Base-by-base conservation (phyloP, 2,113 vertebrate genomes). In the Orthonyx spaldingii region DNA sequence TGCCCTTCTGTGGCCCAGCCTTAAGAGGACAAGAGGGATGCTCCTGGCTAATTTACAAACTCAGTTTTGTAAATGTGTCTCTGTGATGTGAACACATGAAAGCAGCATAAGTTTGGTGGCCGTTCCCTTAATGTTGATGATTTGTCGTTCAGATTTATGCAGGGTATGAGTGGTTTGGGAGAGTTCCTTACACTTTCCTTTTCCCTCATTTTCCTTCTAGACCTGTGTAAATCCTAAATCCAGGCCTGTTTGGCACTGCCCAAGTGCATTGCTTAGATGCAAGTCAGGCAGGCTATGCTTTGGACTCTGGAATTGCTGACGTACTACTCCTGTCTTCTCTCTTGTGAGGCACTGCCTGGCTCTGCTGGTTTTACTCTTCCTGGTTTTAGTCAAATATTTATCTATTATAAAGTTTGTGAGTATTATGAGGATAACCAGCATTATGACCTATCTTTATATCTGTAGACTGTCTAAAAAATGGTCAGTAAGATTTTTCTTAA, bases 261-360 rank as follows among this genome's bases (percentile, higher is more conserved):
- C 71, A 17, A 30, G 26, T 46, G 49, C 17, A 8, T 28, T 65
- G 66, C 26, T 66, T 26, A 53, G 28, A 2, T 46, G 10, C 1
- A 3, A 39, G 44, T 33, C 16, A 37, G 66, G 44, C 23, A 41
- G 42, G 11, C 16, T 47, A 0, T 44, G 33, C 26, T 4, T 60
- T 47, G 61, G 50, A 10, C 42, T 57, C 24, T 57, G 50, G 41
- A 44, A 44, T 6, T 7, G 7, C 49, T 74, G 44, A 21, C 11
- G 1, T 12, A 3, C 14, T 35, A 0, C 26, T n/a, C 0, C 39
- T n/a, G 24, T 16, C 61, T 57, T 55, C 32, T 57, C 10, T 60
- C 20, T 32, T 75, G 14, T 11, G 37, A 30, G 28, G 30, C 63
- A 24, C 66, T 88, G 60, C 46, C 46, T 60, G 35, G 3, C 53